phyloP scores from a whole-genome alignment of 2,888 invertebrate genomes.

The Bimastos eiseni region DNA sequence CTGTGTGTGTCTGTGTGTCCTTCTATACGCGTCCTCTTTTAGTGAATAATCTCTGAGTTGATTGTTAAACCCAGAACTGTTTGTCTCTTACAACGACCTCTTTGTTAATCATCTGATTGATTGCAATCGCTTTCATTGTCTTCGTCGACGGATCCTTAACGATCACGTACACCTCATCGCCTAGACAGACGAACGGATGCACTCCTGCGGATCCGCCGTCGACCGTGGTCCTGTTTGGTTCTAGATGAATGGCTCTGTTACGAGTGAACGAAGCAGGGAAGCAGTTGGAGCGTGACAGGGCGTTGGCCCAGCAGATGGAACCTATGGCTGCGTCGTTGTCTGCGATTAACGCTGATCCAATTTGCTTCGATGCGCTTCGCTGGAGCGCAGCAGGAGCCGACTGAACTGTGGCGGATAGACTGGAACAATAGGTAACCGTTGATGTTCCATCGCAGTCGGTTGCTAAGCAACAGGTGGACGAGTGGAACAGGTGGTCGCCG shows the following conservation, averaged over 20 bases:
- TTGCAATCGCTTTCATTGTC: not conserved
- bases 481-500: not conserved
- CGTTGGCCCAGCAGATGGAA: not conserved
- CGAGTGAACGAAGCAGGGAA: not conserved
- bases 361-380: not conserved
- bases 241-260: not conserved
- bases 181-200: not conserved
- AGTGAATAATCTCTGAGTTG: too few species aligned
- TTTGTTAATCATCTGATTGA: not conserved
- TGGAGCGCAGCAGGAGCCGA: not conserved
- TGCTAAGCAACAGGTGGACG: not conserved
- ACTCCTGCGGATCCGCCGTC: not conserved
- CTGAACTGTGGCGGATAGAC: not conserved
- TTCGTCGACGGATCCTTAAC: not conserved
- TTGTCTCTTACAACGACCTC: not conserved
- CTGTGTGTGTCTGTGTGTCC: too few species aligned
- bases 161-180: not conserved
- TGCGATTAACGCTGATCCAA: not conserved
- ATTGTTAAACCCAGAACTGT: not conserved
- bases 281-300: constrained; percentile 7
- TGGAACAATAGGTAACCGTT: not conserved
- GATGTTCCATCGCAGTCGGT: not conserved
- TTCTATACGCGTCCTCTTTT: too few species aligned
- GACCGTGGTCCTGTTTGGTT: not conserved
- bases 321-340: not conserved